phyloP scores from a whole-genome alignment of 2,797 vertebrate genomes.

The Pseudocheirus occidentalis region DNA sequence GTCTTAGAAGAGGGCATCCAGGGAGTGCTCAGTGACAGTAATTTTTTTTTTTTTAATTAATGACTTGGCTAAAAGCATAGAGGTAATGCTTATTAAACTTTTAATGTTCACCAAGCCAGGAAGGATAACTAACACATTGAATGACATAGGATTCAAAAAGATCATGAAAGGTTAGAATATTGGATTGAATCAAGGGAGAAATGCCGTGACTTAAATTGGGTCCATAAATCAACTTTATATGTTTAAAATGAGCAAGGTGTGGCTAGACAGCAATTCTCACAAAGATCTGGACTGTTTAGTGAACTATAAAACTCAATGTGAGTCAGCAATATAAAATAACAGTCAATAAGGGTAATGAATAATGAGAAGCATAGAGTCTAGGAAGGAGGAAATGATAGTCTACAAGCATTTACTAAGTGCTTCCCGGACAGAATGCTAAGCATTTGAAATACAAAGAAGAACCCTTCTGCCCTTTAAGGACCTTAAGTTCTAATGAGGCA shows the following conservation, averaged over 20 bases:
- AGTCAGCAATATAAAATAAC: not conserved
- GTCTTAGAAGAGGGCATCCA: not conserved
- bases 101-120: not conserved
- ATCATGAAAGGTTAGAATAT: not conserved
- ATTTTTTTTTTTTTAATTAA: not conserved
- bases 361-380: not conserved
- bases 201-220: not conserved
- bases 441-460: not conserved
- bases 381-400: not conserved
- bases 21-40: not conserved
- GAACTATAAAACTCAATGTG: not conserved
- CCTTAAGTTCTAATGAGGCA: not conserved
- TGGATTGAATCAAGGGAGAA: not conserved
- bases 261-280: not conserved
- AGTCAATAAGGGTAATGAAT: not conserved
- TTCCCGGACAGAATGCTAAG: not conserved
- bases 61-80: not conserved
- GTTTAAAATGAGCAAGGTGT: not conserved
- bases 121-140: not conserved
- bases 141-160: not conserved
- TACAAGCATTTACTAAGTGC: not conserved
- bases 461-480: not conserved
- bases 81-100: not conserved
- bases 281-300: not conserved
- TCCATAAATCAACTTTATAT: not conserved